Percentiles rank a stretch among this genome's conserved stretches.
Evolutionary conservation across 2,888 invertebrate species (phyloP).

Genomic region (Petrolisthes manimaculis): DNA sequence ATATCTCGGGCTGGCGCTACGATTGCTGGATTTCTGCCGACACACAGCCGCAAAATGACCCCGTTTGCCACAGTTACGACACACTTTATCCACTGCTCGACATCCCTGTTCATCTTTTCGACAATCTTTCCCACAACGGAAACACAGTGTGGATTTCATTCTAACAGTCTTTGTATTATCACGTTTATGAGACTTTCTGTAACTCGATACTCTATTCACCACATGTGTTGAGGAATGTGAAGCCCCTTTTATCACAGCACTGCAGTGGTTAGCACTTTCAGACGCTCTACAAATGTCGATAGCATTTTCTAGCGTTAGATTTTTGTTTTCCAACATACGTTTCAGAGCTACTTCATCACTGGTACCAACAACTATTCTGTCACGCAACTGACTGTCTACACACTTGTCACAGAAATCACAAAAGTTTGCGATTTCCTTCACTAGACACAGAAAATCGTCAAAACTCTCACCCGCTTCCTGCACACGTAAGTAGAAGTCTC

Average conservation of each 20-base stretch:
- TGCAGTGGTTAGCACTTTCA: background rate
- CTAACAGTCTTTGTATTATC: background rate
- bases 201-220: background rate
- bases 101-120: background rate
- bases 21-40: background rate
- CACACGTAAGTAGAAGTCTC: constrained; percentile 16
- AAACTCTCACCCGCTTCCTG: constrained; percentile 10
- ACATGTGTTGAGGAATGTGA: background rate
- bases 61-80: constrained; percentile 6
- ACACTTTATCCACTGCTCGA: background rate
- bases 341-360: constrained; percentile 5
- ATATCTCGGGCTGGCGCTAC: no score
- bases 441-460: constrained; percentile 1
- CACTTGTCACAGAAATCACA: constrained; percentile 12
- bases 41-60: constrained; percentile 20
- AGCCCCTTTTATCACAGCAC: background rate
- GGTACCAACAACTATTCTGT: constrained; percentile 8
- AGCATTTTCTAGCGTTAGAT: background rate
- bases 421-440: constrained; percentile 12
- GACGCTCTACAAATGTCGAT: constrained; percentile 12
- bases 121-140: background rate
- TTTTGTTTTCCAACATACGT: background rate
- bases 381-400: background rate
- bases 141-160: background rate
- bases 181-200: background rate